Conservation (phyloP, 2,888 invertebrate species). For the Nebria brevicollis region DNA sequence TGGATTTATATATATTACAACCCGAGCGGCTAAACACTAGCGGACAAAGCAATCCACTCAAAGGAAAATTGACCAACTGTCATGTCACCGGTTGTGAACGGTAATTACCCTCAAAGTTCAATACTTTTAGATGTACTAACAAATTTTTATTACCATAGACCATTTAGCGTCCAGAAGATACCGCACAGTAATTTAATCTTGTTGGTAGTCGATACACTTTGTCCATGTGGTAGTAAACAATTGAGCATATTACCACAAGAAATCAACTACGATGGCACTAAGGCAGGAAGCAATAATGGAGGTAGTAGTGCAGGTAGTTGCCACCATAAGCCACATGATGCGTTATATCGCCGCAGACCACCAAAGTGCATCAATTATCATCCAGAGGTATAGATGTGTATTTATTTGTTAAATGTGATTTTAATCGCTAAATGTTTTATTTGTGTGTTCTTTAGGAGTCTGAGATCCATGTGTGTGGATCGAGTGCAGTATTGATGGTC, state of each 20-base stretch:
- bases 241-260: conserved; percentile 83
- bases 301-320: conserved; percentile 63
- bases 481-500: conserved; percentile 57
- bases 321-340: conserved; percentile 71
- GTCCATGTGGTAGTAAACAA: conserved; percentile 88
- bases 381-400: conserved; percentile 70
- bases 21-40: conserved; percentile 82
- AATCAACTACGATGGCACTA: conserved; percentile 66
- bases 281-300: neutral
- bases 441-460: conserved; percentile 67
- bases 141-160: conserved; percentile 66
- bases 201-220: conserved; percentile 87
- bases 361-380: conserved; percentile 89
- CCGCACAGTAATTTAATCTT: conserved; percentile 90
- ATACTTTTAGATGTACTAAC: neutral
- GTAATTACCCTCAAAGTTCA: conserved; percentile 60
- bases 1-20: conserved; percentile 86
- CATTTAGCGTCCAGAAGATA: conserved; percentile 92
- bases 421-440: neutral
- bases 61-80: conserved; percentile 89
- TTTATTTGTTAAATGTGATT: neutral
- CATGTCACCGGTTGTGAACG: conserved; percentile 89
- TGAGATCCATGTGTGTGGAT: conserved; percentile 73
- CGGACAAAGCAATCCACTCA: conserved; percentile 83
- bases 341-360: conserved; percentile 78